Conservation (phyloP, 64 coral and sea anemone genomes). For the Trachythela sp. region DNA sequence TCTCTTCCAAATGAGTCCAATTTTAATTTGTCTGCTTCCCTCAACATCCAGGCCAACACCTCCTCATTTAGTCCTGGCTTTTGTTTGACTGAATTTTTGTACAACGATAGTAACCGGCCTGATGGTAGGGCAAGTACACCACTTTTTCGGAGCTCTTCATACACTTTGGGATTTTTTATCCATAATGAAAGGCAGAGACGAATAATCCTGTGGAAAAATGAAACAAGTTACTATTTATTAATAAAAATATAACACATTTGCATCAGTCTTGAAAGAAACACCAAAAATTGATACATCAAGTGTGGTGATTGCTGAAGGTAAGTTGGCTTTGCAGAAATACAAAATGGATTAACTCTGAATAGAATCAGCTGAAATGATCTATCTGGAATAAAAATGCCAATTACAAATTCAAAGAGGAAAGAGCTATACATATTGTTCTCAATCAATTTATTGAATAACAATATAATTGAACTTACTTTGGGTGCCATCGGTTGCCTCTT, state of each 20-base stretch:
- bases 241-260: background rate
- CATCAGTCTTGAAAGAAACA: background rate
- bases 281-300: too few species aligned
- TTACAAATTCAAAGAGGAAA: too few species aligned
- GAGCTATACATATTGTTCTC: too few species aligned
- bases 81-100: conserved; percentile 50
- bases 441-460: too few species aligned
- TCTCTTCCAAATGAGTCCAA: conserved; percentile 40
- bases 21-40: conserved; percentile 33
- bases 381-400: too few species aligned
- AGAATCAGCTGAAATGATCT: too few species aligned
- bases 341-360: too few species aligned
- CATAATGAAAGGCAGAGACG: conserved; percentile 54
- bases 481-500: conserved; percentile 45
- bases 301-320: too few species aligned
- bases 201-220: conserved; percentile 46
- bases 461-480: conserved; percentile 42
- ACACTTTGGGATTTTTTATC: conserved; percentile 48
- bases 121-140: conserved; percentile 50
- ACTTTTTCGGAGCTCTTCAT: conserved; percentile 38
- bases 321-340: too few species aligned
- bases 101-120: conserved; percentile 37
- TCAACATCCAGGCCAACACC: conserved; percentile 46
- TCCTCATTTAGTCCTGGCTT: conserved; percentile 41
- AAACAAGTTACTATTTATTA: background rate